phyloP scores from a whole-genome alignment of 2,888 invertebrate species.

The Chydorus sphaericus region DNA sequence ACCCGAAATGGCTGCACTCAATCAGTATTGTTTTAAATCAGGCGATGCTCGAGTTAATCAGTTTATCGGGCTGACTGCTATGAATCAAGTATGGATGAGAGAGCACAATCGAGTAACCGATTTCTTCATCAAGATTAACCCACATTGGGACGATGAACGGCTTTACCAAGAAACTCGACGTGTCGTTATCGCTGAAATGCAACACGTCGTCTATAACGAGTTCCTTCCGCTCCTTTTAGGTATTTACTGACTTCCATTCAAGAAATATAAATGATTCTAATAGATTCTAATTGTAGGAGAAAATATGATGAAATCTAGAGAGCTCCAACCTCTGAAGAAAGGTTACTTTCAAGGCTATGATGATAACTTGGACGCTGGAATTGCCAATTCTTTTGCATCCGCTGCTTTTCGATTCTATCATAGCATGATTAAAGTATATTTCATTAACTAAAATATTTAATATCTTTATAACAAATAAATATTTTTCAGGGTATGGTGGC shows the following conservation, averaged over 20 bases:
- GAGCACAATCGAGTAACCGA: constrained; percentile 67
- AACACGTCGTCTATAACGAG: constrained; percentile 71
- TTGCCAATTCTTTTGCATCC: constrained; percentile 71
- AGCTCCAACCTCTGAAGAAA: constrained; percentile 34
- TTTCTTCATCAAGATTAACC: constrained; percentile 45
- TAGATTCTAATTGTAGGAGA: constrained; percentile 30
- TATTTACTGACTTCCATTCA: constrained; percentile 23
- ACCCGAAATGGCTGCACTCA: constrained; percentile 44
- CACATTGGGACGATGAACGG: constrained; percentile 61
- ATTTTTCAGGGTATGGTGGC: constrained; percentile 49
- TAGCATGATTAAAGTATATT: constrained; percentile 25
- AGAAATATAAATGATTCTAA: background rate
- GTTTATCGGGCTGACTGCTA: constrained; percentile 1
- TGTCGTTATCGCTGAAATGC: constrained; percentile 67
- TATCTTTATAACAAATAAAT: constrained; percentile 4
- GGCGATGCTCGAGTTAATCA: constrained; percentile 7
- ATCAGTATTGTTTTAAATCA: constrained; percentile 65
- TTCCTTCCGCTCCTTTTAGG: constrained; percentile 65
- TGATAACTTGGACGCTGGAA: constrained; percentile 48
- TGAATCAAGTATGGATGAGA: constrained; percentile 66
- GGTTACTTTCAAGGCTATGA: constrained; percentile 46
- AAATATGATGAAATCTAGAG: constrained; percentile 39
- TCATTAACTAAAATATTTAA: constrained; percentile 15
- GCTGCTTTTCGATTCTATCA: constrained; percentile 50
- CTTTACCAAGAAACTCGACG: constrained; percentile 62